These are phyloP conservation scores for Lithophane ornitopus DNA, from an alignment of 2,888 invertebrate species.

Conservation along the genomic window DNA sequence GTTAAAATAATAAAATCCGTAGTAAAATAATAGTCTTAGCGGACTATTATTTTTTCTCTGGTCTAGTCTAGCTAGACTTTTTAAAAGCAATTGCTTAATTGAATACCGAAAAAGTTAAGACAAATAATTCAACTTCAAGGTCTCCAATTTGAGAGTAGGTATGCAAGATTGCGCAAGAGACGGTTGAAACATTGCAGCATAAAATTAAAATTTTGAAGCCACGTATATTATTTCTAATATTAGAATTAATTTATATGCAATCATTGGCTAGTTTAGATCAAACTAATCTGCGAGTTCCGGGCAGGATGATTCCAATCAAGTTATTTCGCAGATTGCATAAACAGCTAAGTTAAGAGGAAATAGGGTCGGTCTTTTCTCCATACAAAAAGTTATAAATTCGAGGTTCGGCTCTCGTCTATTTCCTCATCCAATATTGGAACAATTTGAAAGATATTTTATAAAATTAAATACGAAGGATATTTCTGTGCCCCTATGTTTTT, in stretches of 20 bases:
- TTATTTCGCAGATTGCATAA: background rate
- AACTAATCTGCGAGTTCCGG: background rate
- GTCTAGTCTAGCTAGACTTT: background rate
- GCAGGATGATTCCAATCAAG: background rate
- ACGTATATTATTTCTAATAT: conserved; percentile 2
- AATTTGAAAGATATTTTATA: too few relatives aligned
- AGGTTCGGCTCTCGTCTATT: too few relatives aligned
- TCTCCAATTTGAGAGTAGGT: background rate
- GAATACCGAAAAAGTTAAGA: background rate
- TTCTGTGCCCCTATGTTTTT: too few relatives aligned
- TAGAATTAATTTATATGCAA: background rate
- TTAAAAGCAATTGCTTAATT: background rate
- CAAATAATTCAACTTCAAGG: conserved; percentile 29
- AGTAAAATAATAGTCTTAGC: too few relatives aligned
- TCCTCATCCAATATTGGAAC: too few relatives aligned
- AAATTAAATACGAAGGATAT: too few relatives aligned
- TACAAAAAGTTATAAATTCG: too few relatives aligned
- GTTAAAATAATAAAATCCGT: too few relatives aligned
- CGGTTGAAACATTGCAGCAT: conserved; percentile 10
- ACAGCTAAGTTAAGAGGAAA: too few relatives aligned
- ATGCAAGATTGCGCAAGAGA: conserved; percentile 17
- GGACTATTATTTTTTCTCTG: too few relatives aligned
- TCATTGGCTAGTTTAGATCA: conserved; percentile 1
- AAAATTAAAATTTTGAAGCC: conserved; percentile 6
- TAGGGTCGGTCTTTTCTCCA: too few relatives aligned